These are phyloP conservation scores for Montipora sp. DNA, from an alignment of 64 coral and sea anemone species.

Conservation along the genomic window DNA sequence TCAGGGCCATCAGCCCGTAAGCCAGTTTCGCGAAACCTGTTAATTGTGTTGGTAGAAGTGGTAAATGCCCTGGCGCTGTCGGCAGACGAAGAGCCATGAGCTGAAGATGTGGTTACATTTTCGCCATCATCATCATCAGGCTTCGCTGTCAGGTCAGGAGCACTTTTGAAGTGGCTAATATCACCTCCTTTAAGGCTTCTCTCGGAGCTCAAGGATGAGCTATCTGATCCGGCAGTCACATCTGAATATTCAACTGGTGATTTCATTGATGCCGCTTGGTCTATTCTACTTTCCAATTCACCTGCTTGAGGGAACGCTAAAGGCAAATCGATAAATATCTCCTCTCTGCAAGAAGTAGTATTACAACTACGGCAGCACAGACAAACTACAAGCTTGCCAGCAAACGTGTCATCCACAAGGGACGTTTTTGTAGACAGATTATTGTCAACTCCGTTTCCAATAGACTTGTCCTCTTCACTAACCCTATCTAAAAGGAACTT, in stretches of 20 bases:
- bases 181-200: constrained; percentile 96
- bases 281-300: constrained; percentile 22
- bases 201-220: constrained; percentile 19
- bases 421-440: not conserved
- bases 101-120: constrained; percentile 29
- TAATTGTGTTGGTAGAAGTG: constrained; percentile 10
- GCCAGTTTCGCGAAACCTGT: not conserved
- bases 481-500: constrained; percentile 94
- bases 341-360: constrained; percentile 73
- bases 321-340: constrained; percentile 85
- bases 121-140: constrained; percentile 52
- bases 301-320: constrained; percentile 72
- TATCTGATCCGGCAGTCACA: not conserved
- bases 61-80: constrained; percentile 15
- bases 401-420: constrained; percentile 81
- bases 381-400: constrained; percentile 78
- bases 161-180: constrained; percentile 54
- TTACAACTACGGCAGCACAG: constrained; percentile 75
- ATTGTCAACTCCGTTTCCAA: not conserved
- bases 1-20: constrained; percentile 28
- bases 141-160: constrained; percentile 51
- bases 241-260: constrained; percentile 67
- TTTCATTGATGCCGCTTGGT: not conserved
- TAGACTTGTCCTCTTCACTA: constrained; percentile 81
- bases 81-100: not conserved